Evolutionary conservation across 1,140 invertebrate species (phyloP).

Genomic region (Colletes latitarsis): DNA sequence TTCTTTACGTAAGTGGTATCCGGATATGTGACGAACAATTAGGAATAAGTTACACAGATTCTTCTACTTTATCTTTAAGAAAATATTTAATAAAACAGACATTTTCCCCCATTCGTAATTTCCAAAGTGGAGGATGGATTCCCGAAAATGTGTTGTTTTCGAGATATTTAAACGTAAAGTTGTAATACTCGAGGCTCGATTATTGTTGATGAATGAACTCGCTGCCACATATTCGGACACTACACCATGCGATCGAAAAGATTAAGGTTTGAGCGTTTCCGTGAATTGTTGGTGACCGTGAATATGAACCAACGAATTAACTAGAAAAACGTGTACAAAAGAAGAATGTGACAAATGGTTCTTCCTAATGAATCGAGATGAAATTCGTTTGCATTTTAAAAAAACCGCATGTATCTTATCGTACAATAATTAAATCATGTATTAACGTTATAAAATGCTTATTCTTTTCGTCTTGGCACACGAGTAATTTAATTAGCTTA

Average conservation of each 20-base stretch:
- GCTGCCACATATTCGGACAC: too few species aligned
- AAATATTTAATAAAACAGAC: too few species aligned
- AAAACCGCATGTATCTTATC: slow-evolving; percentile 36
- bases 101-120: too few species aligned
- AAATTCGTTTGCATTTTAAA: neutral
- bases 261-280: neutral
- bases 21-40: too few species aligned
- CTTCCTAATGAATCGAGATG: slow-evolving; percentile 7
- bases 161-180: too few species aligned
- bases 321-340: slow-evolving; percentile 69
- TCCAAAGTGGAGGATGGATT: too few species aligned
- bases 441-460: slow-evolving; percentile 57
- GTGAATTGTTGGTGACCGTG: slow-evolving; percentile 9
- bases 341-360: slow-evolving; percentile 65
- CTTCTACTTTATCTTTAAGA: too few species aligned
- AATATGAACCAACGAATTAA: slow-evolving; percentile 40
- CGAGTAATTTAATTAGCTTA: slow-evolving; percentile 60
- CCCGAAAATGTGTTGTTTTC: too few species aligned
- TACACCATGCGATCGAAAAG: neutral
- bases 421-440: slow-evolving; percentile 42
- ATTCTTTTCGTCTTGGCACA: slow-evolving; percentile 62
- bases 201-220: too few species aligned
- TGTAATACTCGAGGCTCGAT: too few species aligned
- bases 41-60: too few species aligned
- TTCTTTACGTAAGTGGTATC: neutral